These are phyloP conservation scores for Mythimna impura DNA, from an alignment of 2,888 invertebrate species.

Conservation along the genomic window DNA sequence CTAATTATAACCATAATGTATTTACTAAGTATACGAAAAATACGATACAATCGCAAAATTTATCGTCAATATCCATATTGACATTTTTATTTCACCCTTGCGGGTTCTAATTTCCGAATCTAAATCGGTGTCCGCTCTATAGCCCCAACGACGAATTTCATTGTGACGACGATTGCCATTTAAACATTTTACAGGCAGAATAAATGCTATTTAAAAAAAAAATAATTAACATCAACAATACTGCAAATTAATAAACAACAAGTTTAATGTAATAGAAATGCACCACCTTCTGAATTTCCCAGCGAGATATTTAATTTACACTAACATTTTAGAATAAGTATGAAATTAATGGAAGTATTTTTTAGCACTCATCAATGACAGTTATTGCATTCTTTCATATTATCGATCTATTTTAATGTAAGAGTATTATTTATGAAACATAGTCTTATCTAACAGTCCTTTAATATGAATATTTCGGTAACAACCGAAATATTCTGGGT, in stretches of 20 bases:
- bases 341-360: slow-evolving; percentile 64
- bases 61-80: slow-evolving; percentile 65
- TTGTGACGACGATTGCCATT: slow-evolving; percentile 48
- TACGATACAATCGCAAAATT: slow-evolving; percentile 66
- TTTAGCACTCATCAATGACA: slow-evolving; percentile 62
- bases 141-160: slow-evolving; percentile 61
- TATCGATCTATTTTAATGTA: slow-evolving; percentile 54
- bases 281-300: slow-evolving; percentile 27
- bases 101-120: slow-evolving; percentile 56
- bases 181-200: slow-evolving; percentile 60
- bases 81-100: slow-evolving; percentile 66
- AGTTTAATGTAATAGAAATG: slow-evolving; percentile 50
- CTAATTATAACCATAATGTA: slow-evolving; percentile 71
- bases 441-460: slow-evolving; percentile 63
- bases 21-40: slow-evolving; percentile 71
- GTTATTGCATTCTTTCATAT: slow-evolving; percentile 61
- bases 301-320: slow-evolving; percentile 47
- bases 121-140: slow-evolving; percentile 56
- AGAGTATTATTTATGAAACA: slow-evolving; percentile 58
- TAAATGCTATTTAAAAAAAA: slow-evolving; percentile 63
- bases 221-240: slow-evolving; percentile 59
- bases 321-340: slow-evolving; percentile 60
- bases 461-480: slow-evolving; percentile 50
- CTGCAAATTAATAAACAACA: slow-evolving; percentile 57
- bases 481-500: slow-evolving; percentile 16